These are phyloP conservation scores for Willowsia nigromaculata DNA, from an alignment of 2,888 invertebrate species.

Conservation along the genomic window DNA sequence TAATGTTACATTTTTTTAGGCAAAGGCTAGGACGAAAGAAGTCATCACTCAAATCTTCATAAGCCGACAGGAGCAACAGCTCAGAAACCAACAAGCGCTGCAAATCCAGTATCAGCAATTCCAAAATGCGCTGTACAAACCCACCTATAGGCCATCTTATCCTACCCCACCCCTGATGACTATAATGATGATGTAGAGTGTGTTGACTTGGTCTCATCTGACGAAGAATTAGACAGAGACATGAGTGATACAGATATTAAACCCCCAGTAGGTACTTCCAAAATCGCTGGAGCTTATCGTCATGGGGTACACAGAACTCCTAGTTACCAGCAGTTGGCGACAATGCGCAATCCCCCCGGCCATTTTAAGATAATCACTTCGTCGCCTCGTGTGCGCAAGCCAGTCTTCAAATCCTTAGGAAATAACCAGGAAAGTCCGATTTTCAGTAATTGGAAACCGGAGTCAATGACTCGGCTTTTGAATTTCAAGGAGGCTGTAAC, in stretches of 20 bases:
- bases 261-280: neutral
- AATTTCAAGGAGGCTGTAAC: neutral
- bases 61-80: constrained; percentile 11
- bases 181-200: neutral
- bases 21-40: constrained; percentile 39
- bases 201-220: constrained; percentile 43
- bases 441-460: constrained; percentile 64
- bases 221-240: constrained; percentile 21
- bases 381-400: neutral
- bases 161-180: too few relatives aligned
- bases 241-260: neutral
- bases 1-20: constrained; percentile 32
- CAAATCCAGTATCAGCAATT: too few relatives aligned
- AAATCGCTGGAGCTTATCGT: neutral
- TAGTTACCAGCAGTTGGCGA: too few relatives aligned
- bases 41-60: constrained; percentile 38
- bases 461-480: constrained; percentile 44
- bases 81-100: too few relatives aligned
- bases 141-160: too few relatives aligned
- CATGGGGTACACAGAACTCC: neutral
- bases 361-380: neutral
- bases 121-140: too few relatives aligned
- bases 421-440: constrained; percentile 45
- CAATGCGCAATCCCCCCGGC: neutral
- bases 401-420: constrained; percentile 30